phyloP scores from a whole-genome alignment of 2,888 invertebrate genomes.

The Trissoscelio sp. region DNA sequence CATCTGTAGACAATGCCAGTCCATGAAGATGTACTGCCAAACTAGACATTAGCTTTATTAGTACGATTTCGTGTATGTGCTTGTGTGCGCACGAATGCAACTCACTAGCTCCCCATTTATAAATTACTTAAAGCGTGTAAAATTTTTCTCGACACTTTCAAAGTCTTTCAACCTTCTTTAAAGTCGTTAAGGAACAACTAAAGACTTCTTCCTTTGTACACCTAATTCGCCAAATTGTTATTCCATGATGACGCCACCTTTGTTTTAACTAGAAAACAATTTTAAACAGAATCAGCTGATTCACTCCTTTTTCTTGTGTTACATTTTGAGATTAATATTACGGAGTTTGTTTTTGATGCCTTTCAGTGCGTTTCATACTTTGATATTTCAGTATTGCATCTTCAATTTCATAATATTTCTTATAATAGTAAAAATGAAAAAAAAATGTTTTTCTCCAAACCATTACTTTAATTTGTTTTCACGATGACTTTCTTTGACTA shows the following conservation, averaged over 20 bases:
- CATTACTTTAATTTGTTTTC: background rate
- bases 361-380: background rate
- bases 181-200: slow-evolving; percentile 52
- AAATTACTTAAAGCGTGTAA: slow-evolving; percentile 26
- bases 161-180: slow-evolving; percentile 34
- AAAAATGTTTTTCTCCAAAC: background rate
- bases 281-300: slow-evolving; percentile 29
- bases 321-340: slow-evolving; percentile 2
- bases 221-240: slow-evolving; percentile 81
- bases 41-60: slow-evolving; percentile 23
- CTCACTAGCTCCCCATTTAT: slow-evolving; percentile 15
- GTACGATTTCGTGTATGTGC: slow-evolving; percentile 18
- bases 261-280: no score
- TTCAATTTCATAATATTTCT: slow-evolving; percentile 7
- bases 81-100: background rate
- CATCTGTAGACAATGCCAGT: no score
- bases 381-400: background rate
- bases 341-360: background rate
- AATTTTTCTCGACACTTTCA: slow-evolving; percentile 38
- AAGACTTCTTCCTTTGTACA: slow-evolving; percentile 74
- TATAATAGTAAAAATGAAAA: slow-evolving; percentile 17
- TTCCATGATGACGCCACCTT: slow-evolving; percentile 74
- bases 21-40: background rate
- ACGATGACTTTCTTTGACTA: background rate
- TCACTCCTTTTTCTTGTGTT: background rate